phyloP scores from a whole-genome alignment of 2,113 vertebrate species.

The Pelecanus crispus region DNA sequence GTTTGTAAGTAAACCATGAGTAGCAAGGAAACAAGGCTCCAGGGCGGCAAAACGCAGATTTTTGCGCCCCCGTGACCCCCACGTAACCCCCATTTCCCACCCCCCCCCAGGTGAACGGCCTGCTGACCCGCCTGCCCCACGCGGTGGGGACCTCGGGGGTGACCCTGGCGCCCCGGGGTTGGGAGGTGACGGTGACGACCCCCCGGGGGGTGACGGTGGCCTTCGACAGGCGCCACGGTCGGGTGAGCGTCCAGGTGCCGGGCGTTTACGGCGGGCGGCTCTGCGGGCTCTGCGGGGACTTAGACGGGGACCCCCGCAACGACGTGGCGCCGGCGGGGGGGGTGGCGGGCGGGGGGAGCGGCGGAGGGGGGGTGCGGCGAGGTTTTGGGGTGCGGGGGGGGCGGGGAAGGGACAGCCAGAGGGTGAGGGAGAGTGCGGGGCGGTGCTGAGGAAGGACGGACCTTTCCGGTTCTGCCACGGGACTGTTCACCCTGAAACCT shows the following conservation, averaged over 20 bases:
- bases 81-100: no score
- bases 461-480: conserved; percentile 68
- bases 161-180: conserved; percentile 48
- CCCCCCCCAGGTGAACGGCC: conserved; percentile 60
- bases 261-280: conserved; percentile 69
- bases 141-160: conserved; percentile 22
- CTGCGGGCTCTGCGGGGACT: conserved; percentile 81
- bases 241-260: conserved; percentile 56
- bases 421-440: conserved; percentile 63
- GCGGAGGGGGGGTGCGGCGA: conserved; percentile 19
- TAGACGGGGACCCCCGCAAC: conserved; percentile 60
- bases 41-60: rapidly evolving
- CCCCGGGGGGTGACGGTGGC: conserved; percentile 69
- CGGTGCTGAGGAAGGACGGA: conserved; percentile 20
- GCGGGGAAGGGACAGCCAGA: background rate
- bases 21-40: background rate
- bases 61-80: no score
- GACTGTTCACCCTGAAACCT: conserved; percentile 65
- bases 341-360: background rate
- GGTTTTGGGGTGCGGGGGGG: background rate
- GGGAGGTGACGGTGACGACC: conserved; percentile 40
- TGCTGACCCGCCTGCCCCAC: conserved; percentile 65
- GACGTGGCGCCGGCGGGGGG: conserved; percentile 55
- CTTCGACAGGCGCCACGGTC: conserved; percentile 62
- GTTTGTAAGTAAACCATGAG: background rate